Evolutionary conservation across 1,140 invertebrate genomes (phyloP).

Genomic region (Notospermus geniculatus): DNA sequence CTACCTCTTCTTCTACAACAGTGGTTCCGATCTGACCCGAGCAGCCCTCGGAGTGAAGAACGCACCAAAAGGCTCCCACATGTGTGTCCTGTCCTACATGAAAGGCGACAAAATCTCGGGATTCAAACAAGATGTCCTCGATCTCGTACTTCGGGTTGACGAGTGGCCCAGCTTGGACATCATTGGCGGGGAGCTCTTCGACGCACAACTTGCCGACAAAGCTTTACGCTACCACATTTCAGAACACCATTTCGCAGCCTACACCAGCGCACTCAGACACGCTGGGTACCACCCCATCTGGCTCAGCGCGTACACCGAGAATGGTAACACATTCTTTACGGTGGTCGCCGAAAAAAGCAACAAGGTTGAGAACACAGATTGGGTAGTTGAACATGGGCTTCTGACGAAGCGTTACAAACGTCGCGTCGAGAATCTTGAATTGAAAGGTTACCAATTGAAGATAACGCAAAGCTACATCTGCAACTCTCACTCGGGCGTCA

Average conservation of each 20-base stretch:
- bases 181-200: conserved; percentile 2
- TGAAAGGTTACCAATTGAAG: not conserved
- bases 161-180: not conserved
- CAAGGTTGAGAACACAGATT: not conserved
- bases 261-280: not conserved
- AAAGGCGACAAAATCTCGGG: not conserved
- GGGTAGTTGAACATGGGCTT: not conserved
- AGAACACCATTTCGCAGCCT: conserved; percentile 1
- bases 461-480: conserved; percentile 6
- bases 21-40: not conserved
- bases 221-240: not conserved
- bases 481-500: not conserved
- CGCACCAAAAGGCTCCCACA: too few relatives aligned
- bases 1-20: not conserved
- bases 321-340: not conserved
- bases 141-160: not conserved
- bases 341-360: not conserved
- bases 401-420: not conserved
- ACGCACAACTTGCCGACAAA: not conserved
- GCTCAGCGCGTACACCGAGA: not conserved
- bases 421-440: not conserved
- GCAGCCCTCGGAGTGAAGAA: not conserved
- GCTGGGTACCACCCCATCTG: not conserved
- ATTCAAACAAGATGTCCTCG: conserved; percentile 3
- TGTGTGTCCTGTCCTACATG: not conserved